These are phyloP conservation scores for Alcis repandata DNA, from an alignment of 2,888 invertebrate species.

Conservation along the genomic window DNA sequence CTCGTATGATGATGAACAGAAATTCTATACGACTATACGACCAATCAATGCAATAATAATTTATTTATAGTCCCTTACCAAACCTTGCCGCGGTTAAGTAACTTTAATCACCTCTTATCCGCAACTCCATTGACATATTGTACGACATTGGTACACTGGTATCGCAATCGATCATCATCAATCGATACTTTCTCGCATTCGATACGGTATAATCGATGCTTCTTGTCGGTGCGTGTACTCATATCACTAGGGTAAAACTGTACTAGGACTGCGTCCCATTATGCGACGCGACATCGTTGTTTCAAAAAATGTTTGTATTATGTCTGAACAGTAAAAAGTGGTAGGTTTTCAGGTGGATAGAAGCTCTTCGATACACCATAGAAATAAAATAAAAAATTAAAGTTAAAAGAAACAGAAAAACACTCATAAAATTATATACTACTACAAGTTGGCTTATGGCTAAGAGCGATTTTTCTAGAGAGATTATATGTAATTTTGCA, in stretches of 20 bases:
- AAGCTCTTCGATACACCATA: no score
- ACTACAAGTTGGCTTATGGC: no score
- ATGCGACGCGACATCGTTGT: not conserved
- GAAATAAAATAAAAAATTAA: no score
- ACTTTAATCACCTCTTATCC: constrained; percentile 14
- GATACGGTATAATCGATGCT: constrained; percentile 25
- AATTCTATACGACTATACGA: no score
- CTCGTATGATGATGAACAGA: no score
- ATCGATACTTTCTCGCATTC: constrained; percentile 36
- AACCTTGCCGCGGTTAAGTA: constrained; percentile 7
- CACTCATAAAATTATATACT: no score
- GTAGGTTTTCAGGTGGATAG: no score
- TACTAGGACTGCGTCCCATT: not conserved
- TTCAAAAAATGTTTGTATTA: not conserved
- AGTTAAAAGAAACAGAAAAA: no score
- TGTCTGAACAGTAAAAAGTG: no score
- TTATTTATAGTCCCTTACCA: not conserved
- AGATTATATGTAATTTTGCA: no score
- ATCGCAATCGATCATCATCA: constrained; percentile 32
- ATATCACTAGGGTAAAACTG: constrained; percentile 2
- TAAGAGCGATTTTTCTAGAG: no score
- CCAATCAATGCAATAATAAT: not conserved
- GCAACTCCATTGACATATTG: constrained; percentile 27
- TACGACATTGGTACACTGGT: constrained; percentile 25
- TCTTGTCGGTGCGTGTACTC: constrained; percentile 14